Conservation (phyloP, 2,113 vertebrate species). For the Ceyx margarethae region DNA sequence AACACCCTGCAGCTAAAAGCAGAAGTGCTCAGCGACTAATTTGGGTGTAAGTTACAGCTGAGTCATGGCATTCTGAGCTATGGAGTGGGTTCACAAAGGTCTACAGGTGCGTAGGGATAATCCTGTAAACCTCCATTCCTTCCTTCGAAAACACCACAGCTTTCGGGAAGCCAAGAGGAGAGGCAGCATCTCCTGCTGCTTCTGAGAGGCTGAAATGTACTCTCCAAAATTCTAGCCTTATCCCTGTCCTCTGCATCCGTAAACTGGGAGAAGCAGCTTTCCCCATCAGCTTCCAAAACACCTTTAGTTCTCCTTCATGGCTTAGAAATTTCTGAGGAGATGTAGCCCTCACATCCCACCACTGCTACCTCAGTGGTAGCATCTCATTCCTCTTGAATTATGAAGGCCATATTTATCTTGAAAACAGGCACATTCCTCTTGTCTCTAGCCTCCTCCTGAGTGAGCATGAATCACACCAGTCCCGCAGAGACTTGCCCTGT, state of each 20-base stretch:
- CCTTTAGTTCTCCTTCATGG: not conserved
- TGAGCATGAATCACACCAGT: not conserved
- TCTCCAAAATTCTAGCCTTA: not conserved
- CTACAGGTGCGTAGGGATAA: constrained; percentile 61
- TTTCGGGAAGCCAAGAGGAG: not conserved
- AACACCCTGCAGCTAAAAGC: not conserved
- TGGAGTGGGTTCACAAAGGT: accelerated
- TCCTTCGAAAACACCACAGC: not conserved
- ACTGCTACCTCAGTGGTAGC: constrained; percentile 40
- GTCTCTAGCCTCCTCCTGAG: not conserved
- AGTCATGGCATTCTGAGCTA: not conserved
- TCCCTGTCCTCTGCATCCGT: not conserved
- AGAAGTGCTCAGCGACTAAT: not conserved
- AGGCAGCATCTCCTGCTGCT: not conserved
- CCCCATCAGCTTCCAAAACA: not conserved
- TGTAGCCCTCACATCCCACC: constrained; percentile 57
- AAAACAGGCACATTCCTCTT: constrained; percentile 57
- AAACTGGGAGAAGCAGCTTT: not conserved
- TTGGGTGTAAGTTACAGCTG: not conserved
- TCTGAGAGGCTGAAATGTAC: constrained; percentile 48
- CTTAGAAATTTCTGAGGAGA: constrained; percentile 39
- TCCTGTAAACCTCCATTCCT: not conserved
- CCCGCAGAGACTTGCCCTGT: not conserved
- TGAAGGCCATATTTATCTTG: constrained; percentile 17
- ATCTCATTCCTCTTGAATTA: constrained; percentile 16